These are phyloP conservation scores for Montipora cactus DNA, from an alignment of 64 coral and sea anemone genomes.

Conservation along the genomic window DNA sequence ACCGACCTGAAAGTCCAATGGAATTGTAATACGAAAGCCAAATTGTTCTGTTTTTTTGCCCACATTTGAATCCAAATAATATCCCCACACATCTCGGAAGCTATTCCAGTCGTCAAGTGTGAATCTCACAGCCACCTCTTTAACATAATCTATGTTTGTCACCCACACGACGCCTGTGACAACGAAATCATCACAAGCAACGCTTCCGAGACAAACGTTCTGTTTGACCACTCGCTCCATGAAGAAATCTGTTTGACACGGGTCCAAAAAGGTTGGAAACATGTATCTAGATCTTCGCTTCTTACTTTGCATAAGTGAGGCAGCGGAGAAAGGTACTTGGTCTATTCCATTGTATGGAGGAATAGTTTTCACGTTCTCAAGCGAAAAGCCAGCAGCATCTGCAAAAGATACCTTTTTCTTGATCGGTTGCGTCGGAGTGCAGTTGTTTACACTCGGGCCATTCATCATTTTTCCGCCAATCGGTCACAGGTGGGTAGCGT, in stretches of 20 bases:
- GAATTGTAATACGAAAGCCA: slow-evolving; percentile 41
- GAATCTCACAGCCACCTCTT: slow-evolving; percentile 61
- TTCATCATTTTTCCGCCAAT: background rate
- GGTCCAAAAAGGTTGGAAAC: background rate
- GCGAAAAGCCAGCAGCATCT: slow-evolving; percentile 23
- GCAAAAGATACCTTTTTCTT: slow-evolving; percentile 70
- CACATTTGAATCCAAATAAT: slow-evolving; percentile 34
- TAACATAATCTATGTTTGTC: slow-evolving; percentile 62
- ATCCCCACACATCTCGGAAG: slow-evolving; percentile 57
- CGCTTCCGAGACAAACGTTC: slow-evolving; percentile 64
- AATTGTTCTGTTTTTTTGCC: slow-evolving; percentile 68
- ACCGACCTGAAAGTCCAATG: slow-evolving; percentile 14
- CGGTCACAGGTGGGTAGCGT: no score
- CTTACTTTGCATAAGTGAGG: no score
- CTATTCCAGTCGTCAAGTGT: slow-evolving; percentile 51
- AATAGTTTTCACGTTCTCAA: slow-evolving; percentile 49
- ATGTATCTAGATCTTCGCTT: background rate
- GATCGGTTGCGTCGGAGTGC: background rate
- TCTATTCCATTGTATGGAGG: slow-evolving; percentile 22
- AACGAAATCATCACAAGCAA: slow-evolving; percentile 23
- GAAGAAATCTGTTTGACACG: background rate
- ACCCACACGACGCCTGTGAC: slow-evolving; percentile 58
- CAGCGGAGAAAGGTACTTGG: background rate
- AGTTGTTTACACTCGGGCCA: background rate
- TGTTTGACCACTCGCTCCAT: background rate